Evolutionary conservation across 2,113 vertebrate species (phyloP).

Genomic region (Chrysochloris asiatica): DNA sequence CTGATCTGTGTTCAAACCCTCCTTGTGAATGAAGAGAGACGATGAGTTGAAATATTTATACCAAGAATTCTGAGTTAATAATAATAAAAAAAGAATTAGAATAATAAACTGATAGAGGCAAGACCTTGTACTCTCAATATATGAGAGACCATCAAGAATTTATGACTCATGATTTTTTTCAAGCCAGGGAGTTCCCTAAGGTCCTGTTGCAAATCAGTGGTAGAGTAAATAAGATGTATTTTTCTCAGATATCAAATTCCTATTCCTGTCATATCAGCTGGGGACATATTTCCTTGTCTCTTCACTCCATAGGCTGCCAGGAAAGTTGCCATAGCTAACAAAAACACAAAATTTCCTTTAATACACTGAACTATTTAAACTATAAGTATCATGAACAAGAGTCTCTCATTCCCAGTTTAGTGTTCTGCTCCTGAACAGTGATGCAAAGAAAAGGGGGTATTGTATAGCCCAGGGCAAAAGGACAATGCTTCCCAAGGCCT

Average conservation of each 20-base stretch:
- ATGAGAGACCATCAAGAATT: conserved; percentile 38
- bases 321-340: not conserved
- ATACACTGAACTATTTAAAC: not conserved
- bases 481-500: not conserved
- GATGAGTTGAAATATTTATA: not conserved
- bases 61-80: not conserved
- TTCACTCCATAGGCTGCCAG: not conserved
- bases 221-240: conserved; percentile 44
- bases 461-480: not conserved
- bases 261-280: conserved; percentile 23
- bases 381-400: not conserved
- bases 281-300: conserved; percentile 1
- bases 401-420: not conserved
- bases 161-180: conserved; percentile 35
- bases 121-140: not conserved
- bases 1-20: not conserved
- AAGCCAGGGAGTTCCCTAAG: conserved; percentile 67
- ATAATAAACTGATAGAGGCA: not conserved
- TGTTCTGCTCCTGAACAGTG: not conserved
- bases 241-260: conserved; percentile 21
- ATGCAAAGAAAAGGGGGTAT: rapidly evolving
- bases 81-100: conserved; percentile 14
- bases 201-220: conserved; percentile 38
- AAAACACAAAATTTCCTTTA: not conserved
- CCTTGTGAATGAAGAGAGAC: not conserved